Evolutionary conservation across 2,888 invertebrate species (phyloP).

Genomic region (Macaria notata): DNA sequence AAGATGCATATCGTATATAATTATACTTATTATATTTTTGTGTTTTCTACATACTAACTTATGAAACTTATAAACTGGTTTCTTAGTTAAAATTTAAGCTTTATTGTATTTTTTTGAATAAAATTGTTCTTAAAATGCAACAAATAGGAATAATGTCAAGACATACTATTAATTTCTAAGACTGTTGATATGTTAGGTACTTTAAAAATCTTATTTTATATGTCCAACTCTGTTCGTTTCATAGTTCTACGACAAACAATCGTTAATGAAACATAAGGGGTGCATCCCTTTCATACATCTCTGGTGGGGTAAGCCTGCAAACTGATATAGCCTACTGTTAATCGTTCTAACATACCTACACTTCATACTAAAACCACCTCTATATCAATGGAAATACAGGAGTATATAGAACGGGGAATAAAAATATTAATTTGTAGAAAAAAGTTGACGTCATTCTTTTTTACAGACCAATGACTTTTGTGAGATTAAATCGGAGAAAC

Average conservation of each 20-base stretch:
- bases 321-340: constrained; percentile 47
- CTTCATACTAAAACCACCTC: constrained; percentile 1
- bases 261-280: constrained; percentile 82
- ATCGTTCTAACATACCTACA: constrained; percentile 8
- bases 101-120: too few relatives aligned
- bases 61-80: too few relatives aligned
- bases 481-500: not conserved
- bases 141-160: too few relatives aligned
- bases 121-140: too few relatives aligned
- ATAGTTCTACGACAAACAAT: constrained; percentile 50
- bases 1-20: too few relatives aligned
- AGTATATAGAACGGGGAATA: not conserved
- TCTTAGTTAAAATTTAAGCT: too few relatives aligned
- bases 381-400: not conserved
- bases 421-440: constrained; percentile 13
- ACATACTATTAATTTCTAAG: too few relatives aligned
- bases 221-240: constrained; percentile 38
- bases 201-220: not conserved
- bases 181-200: too few relatives aligned
- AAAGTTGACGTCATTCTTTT: constrained; percentile 12
- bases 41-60: too few relatives aligned
- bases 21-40: too few relatives aligned
- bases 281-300: constrained; percentile 61
- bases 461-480: constrained; percentile 9
- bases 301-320: constrained; percentile 54